Conservation (phyloP, 92 coral and sea anemone genomes). For the Zoanthus sociatus region DNA sequence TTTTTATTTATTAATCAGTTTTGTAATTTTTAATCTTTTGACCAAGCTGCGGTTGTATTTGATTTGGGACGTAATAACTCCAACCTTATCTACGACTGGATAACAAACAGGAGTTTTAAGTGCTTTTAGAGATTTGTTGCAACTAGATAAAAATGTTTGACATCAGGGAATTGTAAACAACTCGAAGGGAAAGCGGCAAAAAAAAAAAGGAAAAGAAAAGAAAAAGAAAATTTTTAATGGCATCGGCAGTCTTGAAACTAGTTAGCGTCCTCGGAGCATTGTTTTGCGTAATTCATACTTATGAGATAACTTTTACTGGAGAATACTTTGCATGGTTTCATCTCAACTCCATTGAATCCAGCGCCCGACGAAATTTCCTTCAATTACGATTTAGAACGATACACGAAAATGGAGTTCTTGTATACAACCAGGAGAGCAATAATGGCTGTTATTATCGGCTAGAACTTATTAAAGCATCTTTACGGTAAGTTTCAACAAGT, state of each 20-base stretch:
- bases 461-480: conserved; percentile 27
- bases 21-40: background rate
- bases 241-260: background rate
- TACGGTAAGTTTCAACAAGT: conserved; percentile 14
- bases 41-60: conserved; percentile 32
- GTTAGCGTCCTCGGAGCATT: background rate
- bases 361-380: conserved; percentile 43
- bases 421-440: background rate
- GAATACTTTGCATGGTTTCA: conserved; percentile 51
- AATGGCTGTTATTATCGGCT: conserved; percentile 1
- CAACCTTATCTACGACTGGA: conserved; percentile 17
- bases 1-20: conserved; percentile 41
- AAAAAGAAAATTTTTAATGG: background rate
- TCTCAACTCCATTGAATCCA: conserved; percentile 14
- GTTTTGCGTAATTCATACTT: background rate
- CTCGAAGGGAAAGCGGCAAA: background rate
- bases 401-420: conserved; percentile 27
- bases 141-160: background rate
- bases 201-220: background rate
- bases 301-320: conserved; percentile 66
- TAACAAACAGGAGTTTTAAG: conserved; percentile 18
- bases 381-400: conserved; percentile 73
- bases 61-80: conserved; percentile 22
- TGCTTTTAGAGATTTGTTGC: conserved; percentile 16
- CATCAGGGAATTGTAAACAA: background rate